Conservation (phyloP, 2,113 vertebrate species). For the Todiramphus chloris region DNA sequence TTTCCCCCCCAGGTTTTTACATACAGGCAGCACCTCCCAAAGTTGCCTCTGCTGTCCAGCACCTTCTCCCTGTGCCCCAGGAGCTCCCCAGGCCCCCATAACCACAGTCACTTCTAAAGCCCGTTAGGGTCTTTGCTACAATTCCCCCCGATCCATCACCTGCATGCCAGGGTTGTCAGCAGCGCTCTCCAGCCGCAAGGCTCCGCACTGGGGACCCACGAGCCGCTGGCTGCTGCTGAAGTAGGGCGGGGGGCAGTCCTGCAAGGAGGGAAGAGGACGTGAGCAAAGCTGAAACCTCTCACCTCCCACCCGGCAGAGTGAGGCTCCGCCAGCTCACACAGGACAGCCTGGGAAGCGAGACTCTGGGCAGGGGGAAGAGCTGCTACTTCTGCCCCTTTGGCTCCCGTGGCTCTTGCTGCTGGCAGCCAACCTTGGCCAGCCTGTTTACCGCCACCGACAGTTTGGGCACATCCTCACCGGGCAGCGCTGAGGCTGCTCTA, state of each 20-base stretch:
- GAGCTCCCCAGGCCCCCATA: background rate
- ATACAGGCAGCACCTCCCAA: background rate
- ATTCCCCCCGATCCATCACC: background rate
- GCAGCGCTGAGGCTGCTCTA: rapidly evolving
- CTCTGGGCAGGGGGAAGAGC: background rate
- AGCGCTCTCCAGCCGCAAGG: background rate
- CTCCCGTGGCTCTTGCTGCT: rapidly evolving
- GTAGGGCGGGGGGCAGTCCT: slow-evolving; percentile 75
- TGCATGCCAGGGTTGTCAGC: background rate
- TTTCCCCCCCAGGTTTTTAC: background rate
- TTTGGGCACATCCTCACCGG: rapidly evolving
- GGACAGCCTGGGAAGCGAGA: background rate
- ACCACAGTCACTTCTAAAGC: background rate
- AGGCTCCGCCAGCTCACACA: background rate
- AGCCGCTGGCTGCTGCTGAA: slow-evolving; percentile 83
- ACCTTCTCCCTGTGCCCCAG: background rate
- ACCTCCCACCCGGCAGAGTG: background rate
- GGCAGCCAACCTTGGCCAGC: background rate
- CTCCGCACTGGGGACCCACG: slow-evolving; percentile 43
- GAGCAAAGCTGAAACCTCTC: background rate
- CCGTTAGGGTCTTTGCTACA: background rate
- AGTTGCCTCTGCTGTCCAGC: background rate
- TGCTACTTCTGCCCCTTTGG: background rate
- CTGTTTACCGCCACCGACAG: rapidly evolving
- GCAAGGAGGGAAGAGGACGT: background rate